Conservation (phyloP, 2,888 invertebrate species). For the Spatulosminthurus flaviceps region DNA sequence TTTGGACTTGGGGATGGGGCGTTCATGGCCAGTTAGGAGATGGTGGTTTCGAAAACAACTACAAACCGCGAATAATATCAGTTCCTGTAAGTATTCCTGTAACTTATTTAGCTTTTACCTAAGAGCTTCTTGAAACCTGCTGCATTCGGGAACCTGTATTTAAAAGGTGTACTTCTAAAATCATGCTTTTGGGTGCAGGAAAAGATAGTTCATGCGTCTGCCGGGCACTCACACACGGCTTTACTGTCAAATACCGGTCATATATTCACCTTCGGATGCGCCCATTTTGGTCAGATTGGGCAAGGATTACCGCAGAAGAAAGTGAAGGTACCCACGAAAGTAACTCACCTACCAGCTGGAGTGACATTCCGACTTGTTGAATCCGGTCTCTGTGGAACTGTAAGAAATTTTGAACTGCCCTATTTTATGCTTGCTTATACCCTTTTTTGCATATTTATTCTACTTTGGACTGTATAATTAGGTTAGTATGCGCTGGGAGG, state of each 20-base stretch:
- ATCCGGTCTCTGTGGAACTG: conserved; percentile 60
- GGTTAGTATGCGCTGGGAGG: too few species aligned
- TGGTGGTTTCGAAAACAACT: conserved; percentile 78
- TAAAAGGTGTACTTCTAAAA: too few species aligned
- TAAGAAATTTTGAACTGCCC: conserved; percentile 44
- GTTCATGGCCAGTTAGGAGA: conserved; percentile 93
- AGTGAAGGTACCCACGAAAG: conserved; percentile 61
- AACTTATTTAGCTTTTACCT: too few species aligned
- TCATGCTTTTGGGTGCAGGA: conserved; percentile 66
- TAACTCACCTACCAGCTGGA: conserved; percentile 54
- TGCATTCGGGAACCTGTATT: too few species aligned
- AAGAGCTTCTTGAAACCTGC: too few species aligned
- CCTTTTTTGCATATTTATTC: too few species aligned
- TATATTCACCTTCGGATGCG: conserved; percentile 86
- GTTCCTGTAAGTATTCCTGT: conserved; percentile 37
- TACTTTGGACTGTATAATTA: too few species aligned
- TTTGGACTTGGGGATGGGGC: conserved; percentile 96
- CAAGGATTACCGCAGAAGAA: conserved; percentile 72
- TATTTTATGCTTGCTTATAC: too few species aligned
- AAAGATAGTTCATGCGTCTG: conserved; percentile 76
- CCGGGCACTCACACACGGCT: conserved; percentile 91
- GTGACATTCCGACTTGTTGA: conserved; percentile 57
- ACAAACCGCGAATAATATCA: conserved; percentile 69
- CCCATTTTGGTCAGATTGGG: conserved; percentile 89
- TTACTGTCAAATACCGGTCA: conserved; percentile 80